phyloP scores from a whole-genome alignment of 2,797 vertebrate genomes.

The Pipistrellus pipistrellus region DNA sequence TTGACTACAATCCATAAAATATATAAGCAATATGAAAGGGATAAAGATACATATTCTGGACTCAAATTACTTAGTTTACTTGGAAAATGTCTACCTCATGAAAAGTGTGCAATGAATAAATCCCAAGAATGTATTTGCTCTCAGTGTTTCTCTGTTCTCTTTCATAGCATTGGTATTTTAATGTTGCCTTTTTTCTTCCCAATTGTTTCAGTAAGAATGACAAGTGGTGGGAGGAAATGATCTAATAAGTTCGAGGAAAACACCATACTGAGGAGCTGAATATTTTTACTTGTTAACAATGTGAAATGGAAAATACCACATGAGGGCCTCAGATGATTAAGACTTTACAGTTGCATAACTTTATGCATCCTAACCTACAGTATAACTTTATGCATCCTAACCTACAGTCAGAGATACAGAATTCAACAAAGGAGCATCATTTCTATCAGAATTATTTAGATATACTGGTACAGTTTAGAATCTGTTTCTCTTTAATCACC shows the following conservation, averaged over 20 bases:
- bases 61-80: neutral
- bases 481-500: neutral
- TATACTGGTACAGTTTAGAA: neutral
- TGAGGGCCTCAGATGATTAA: neutral
- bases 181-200: neutral
- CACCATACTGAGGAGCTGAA: neutral
- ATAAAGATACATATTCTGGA: neutral
- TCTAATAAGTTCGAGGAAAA: neutral
- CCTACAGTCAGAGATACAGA: slow-evolving; percentile 53
- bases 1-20: neutral
- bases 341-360: slow-evolving; percentile 29
- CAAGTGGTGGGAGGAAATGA: neutral
- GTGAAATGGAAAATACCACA: neutral
- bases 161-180: neutral
- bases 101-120: neutral
- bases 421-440: slow-evolving; percentile 38
- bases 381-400: slow-evolving; percentile 27
- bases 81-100: neutral
- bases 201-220: neutral
- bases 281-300: slow-evolving; percentile 39
- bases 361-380: slow-evolving; percentile 20
- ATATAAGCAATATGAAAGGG: neutral
- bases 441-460: slow-evolving; percentile 45
- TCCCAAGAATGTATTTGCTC: neutral
- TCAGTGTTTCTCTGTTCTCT: neutral